Base-by-base conservation (phyloP, 2,797 vertebrate species). In the Crenuchus spilurus region DNA sequence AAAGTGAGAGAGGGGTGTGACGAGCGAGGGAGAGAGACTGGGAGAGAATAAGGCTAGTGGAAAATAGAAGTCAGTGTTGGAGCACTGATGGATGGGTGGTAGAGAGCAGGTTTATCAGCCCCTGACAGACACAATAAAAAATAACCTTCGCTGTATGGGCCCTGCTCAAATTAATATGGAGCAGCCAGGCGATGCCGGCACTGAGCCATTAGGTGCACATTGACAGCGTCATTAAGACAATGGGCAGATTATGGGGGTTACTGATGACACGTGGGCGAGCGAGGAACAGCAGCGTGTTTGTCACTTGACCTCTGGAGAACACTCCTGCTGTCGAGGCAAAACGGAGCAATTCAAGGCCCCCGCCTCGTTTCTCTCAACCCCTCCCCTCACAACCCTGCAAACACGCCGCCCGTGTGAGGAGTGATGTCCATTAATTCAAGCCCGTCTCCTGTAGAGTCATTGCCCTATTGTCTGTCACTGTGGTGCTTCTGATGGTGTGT, bases 61-160 rank as follows among this genome's bases (percentile, higher is more conserved):
- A 77, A 82, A 82, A 80, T 77, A 80, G 75, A 75, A 78, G 70
- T 67, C 46, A 75, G 75, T 51, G 39, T 62, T 51, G 48, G 60
- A 31, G 28, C 39, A 4, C 52, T 72, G 78, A 88, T 88, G 86
- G 88, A 92, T 90, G 84, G 89, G 87, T 88, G 88, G 80, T 57
- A 83, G 77, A 70, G 78, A 72, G 82, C 67, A 83, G 88, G 83
- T 92, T 91, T 92, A 93, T 93, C 91, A 91, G 88, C 74, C 81
- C 75, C 88, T 90, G 92, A 92, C 92, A 93, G 91, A 90, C 87
- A 86, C 88, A 91, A 88, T 92, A 91, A 92, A 91, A 91, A 93
- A 92, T 91, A 90, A 91, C 90, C 91, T 89, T 92, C 87, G 78
- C 84, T 83, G 84, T 81, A 78, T 80, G 81, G 77, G 85, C 78